phyloP scores from a whole-genome alignment of 1,140 invertebrate species.

The Harlomillsia oculata region DNA sequence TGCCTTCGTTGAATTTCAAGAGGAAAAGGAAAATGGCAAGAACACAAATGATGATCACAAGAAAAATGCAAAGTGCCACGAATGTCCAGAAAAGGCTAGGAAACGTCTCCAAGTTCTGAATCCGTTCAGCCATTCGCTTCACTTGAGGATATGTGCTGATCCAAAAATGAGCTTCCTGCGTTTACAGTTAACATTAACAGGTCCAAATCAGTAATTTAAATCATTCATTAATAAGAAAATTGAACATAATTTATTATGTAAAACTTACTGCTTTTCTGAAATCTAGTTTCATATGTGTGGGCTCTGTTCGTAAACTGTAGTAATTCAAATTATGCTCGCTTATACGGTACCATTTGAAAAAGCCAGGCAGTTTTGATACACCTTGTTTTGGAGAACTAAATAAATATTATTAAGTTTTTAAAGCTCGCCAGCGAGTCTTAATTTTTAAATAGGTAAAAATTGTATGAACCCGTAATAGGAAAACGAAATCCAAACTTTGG shows the following conservation, averaged over 20 bases:
- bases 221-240: background rate
- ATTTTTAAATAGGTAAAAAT: background rate
- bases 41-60: conserved; percentile 10
- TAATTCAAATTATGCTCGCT: conserved; percentile 3
- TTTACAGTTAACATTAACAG: background rate
- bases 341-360: conserved; percentile 4
- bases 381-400: conserved; percentile 9
- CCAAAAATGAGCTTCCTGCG: conserved; percentile 25
- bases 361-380: background rate
- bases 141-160: conserved; percentile 13
- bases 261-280: conserved; percentile 21
- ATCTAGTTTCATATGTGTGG: conserved; percentile 3
- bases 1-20: conserved; percentile 1
- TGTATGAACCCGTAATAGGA: conserved; percentile 12
- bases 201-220: background rate
- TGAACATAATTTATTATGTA: background rate
- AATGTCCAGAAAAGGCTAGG: conserved; percentile 22
- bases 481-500: conserved; percentile 21
- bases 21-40: background rate
- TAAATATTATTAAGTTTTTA: background rate
- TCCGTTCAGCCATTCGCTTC: conserved; percentile 1
- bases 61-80: conserved; percentile 11
- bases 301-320: conserved; percentile 1
- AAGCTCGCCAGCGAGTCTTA: background rate
- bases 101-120: conserved; percentile 16